A percentile compares a stretch with the other conserved stretches of the same genome.
Conservation (phyloP, 2,797 vertebrate genomes). For the Cottoperca gobio region DNA sequence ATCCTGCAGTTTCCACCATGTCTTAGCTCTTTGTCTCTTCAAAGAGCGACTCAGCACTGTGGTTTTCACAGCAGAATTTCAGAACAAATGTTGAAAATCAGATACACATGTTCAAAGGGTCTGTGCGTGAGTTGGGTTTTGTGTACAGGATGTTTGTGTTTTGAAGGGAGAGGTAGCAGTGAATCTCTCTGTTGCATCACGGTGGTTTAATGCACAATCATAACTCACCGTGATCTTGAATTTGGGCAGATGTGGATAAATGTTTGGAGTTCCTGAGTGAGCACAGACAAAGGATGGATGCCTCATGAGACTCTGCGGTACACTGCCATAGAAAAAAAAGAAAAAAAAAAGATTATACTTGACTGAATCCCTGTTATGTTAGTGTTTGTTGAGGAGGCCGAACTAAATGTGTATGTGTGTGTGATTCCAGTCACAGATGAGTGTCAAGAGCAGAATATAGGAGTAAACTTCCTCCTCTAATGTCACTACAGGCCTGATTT, state of each 20-base stretch:
- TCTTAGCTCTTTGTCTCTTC: constrained; percentile 33
- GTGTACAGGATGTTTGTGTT: constrained; percentile 21
- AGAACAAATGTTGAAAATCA: constrained; percentile 53
- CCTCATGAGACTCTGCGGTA: constrained; percentile 6
- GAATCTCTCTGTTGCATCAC: constrained; percentile 8
- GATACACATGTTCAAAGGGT: constrained; percentile 19
- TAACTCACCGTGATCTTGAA: constrained; percentile 28
- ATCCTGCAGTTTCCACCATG: constrained; percentile 50
- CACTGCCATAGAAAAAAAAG: constrained; percentile 4
- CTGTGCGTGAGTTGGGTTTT: neutral
- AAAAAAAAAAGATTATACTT: constrained; percentile 19
- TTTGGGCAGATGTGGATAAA: constrained; percentile 62
- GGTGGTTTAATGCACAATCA: constrained; percentile 29
- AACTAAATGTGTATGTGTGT: constrained; percentile 18
- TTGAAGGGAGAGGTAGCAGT: constrained; percentile 14
- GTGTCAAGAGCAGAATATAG: neutral
- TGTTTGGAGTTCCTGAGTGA: constrained; percentile 64
- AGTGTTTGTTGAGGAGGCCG: constrained; percentile 5
- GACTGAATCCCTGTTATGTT: constrained; percentile 21
- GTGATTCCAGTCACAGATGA: constrained; percentile 29
- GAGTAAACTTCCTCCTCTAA: constrained; percentile 7
- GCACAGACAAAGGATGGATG: constrained; percentile 20
- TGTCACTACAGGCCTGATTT: constrained; percentile 41
- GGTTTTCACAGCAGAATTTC: constrained; percentile 35
- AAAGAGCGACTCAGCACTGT: constrained; percentile 18